Conservation (phyloP, 2,113 vertebrate genomes). For the Trochalopteron elliotii region DNA sequence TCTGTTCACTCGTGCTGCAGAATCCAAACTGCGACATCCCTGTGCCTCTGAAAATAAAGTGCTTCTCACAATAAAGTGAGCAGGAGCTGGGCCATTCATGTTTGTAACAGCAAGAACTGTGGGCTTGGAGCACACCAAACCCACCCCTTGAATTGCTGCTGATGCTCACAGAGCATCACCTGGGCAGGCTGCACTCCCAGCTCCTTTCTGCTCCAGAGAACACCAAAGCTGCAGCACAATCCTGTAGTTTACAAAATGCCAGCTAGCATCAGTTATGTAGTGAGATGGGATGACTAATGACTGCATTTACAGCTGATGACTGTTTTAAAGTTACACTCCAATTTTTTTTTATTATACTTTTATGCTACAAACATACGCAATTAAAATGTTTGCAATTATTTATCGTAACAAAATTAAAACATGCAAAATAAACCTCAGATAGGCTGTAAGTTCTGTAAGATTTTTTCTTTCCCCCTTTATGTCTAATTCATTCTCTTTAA, state of each 20-base stretch:
- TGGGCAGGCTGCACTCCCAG: neutral
- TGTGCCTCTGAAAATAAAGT: neutral
- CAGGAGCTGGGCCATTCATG: neutral
- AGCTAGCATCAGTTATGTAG: neutral
- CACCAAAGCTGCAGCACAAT: neutral
- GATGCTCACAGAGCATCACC: neutral
- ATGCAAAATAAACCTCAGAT: neutral
- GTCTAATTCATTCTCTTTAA: neutral
- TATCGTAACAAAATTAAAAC: neutral
- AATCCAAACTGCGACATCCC: neutral
- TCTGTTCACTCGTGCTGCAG: neutral
- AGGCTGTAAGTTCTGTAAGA: neutral
- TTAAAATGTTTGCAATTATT: neutral
- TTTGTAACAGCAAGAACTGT: fast-evolving
- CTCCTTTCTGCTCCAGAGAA: neutral
- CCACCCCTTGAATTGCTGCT: neutral
- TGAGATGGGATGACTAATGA: neutral
- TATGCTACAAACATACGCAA: neutral
- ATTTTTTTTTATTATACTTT: neutral
- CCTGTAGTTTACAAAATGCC: neutral
- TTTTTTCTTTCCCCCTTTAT: neutral
- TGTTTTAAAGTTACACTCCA: neutral
- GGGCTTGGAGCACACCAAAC: fast-evolving
- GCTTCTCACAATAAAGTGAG: neutral
- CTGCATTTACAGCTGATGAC: neutral